Evolutionary conservation across 1,140 invertebrate species (phyloP).

Genomic region (Cylas formicarius): DNA sequence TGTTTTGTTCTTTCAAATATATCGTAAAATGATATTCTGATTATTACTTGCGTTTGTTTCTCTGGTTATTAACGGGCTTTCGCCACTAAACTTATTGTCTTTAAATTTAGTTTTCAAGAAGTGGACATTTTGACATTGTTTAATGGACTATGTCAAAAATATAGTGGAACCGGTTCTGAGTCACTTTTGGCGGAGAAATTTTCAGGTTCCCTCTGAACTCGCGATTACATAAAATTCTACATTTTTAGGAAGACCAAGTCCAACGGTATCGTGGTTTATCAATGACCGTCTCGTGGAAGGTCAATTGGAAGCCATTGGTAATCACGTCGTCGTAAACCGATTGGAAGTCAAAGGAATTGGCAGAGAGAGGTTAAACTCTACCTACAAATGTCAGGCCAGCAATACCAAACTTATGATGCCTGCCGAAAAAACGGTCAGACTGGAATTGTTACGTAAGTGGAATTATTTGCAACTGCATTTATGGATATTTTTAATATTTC

Average conservation of each 20-base stretch:
- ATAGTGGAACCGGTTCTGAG: too few relatives aligned
- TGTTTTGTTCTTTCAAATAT: too few relatives aligned
- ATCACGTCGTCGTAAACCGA: conserved; percentile 70
- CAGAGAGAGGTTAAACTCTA: conserved; percentile 70
- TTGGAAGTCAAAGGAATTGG: conserved; percentile 63
- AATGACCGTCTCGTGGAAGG: conserved; percentile 54
- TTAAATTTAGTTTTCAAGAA: too few relatives aligned
- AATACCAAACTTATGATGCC: conserved; percentile 80
- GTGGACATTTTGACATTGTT: too few relatives aligned
- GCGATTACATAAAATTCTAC: too few relatives aligned
- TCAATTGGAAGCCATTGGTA: conserved; percentile 52
- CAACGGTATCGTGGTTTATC: conserved; percentile 69
- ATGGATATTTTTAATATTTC: neutral
- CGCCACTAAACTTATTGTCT: too few relatives aligned
- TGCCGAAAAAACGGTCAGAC: conserved; percentile 64
- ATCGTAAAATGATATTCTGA: too few relatives aligned
- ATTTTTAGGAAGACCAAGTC: conserved; percentile 69
- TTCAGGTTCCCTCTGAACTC: too few relatives aligned
- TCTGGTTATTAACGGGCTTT: too few relatives aligned
- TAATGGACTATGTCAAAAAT: too few relatives aligned
- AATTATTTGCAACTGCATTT: neutral
- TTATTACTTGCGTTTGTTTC: too few relatives aligned
- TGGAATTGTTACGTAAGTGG: conserved; percentile 72
- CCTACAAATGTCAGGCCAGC: conserved; percentile 75
- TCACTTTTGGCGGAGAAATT: too few relatives aligned